phyloP scores from a whole-genome alignment of 2,113 vertebrate species.

The Callionymus lyra region DNA sequence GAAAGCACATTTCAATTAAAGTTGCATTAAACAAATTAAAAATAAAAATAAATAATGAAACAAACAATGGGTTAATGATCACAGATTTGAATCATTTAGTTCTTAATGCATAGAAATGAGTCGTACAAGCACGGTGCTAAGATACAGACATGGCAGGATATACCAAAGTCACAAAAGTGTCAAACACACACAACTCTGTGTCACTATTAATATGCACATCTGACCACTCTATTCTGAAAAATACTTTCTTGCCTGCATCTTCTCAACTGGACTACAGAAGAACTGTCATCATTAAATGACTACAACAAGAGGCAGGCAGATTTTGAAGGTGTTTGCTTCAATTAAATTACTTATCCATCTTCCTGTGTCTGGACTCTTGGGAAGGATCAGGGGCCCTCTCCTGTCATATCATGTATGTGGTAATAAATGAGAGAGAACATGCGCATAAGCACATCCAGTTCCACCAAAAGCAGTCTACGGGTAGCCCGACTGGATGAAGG shows the following conservation, averaged over 20 bases:
- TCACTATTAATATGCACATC: slow-evolving; percentile 6
- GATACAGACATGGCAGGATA: no score
- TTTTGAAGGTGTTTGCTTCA: slow-evolving; percentile 67
- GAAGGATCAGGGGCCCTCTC: slow-evolving; percentile 62
- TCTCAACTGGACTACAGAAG: slow-evolving; percentile 18
- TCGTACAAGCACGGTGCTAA: no score
- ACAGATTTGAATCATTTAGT: no score
- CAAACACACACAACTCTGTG: neutral
- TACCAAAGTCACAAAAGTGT: no score
- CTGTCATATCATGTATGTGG: slow-evolving; percentile 71
- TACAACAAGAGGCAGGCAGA: slow-evolving; percentile 12
- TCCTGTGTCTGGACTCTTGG: slow-evolving; percentile 47
- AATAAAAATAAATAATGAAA: no score
- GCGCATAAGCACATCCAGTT: slow-evolving; percentile 77
- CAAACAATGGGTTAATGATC: no score
- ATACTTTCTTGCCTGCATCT: slow-evolving; percentile 4
- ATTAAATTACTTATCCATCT: slow-evolving; percentile 49
- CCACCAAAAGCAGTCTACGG: slow-evolving; percentile 64
- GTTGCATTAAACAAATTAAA: no score
- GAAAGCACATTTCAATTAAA: no score
- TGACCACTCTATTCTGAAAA: slow-evolving; percentile 7
- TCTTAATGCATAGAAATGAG: no score
- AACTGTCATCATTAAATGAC: slow-evolving; percentile 16
- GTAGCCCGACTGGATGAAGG: slow-evolving; percentile 80
- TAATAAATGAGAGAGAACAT: slow-evolving; percentile 81